Evolutionary conservation across 2,113 vertebrate species (phyloP), one percentile per base, ranked within the genome.

Genomic region (Tauraco erythrolophus): DNA sequence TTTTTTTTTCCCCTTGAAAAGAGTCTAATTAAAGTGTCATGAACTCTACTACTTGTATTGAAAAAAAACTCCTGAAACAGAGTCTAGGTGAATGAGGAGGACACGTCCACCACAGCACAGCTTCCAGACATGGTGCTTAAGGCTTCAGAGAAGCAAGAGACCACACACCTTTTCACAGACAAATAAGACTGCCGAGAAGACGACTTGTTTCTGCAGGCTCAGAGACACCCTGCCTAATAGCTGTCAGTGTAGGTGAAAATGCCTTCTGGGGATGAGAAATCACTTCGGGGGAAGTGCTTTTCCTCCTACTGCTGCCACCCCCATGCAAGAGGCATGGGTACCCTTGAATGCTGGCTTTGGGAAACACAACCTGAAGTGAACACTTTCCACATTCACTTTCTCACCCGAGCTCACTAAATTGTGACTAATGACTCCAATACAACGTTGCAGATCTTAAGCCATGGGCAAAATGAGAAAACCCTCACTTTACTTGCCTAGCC

Each of bases 131-230:
- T 24, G 19, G 23, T 57, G 23, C 33, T 72, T 30, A 39, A 45
- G 60, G 31, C 33, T 61, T 56, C 0, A 1, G 17, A 57, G 43
- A 23, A 81, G 57, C 50, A 24, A 24, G 51, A 69, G 45, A 80
- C 60, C 61, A 53, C 81, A 56, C 39, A 53, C 27, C 43, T 70
- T 79, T 37, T 9, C 3, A 15, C 15, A 80, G 35, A 56, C 43
- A 76, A 77, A 57, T 17, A 65, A 14, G 48, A 16, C 18, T 39
- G 31, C 48, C 0, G 10, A 51, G 64, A 54, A 77, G 41, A 76
- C 72, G 28, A 53, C 78, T 94, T 70, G 37, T 93, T 85, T 70
- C 60, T 86, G 64, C 62, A 87, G 41, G 68, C 66, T 82, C 62
- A 62, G 71, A 93, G 31, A 45, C 39, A 45, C 18, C 25, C 33